Conservation (phyloP, 2,113 vertebrate species). For the Chionodraco myersi region DNA sequence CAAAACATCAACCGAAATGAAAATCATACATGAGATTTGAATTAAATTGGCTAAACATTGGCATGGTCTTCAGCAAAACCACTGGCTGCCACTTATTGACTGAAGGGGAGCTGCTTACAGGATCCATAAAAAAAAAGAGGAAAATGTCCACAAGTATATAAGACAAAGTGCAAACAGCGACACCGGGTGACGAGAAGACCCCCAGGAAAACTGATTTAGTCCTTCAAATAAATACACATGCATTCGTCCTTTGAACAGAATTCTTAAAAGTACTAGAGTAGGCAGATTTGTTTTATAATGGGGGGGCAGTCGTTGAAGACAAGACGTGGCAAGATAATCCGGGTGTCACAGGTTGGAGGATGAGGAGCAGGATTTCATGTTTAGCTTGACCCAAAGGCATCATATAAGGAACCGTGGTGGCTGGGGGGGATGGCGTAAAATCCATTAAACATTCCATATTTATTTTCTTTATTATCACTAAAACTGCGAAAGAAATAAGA, state of each 20-base stretch:
- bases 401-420: conserved; percentile 29
- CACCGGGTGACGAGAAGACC: conserved; percentile 37
- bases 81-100: conserved; percentile 15
- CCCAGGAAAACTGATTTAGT: conserved; percentile 31
- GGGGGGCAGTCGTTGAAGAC: conserved; percentile 23
- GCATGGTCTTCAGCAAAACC: conserved; percentile 9
- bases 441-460: conserved; percentile 63
- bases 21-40: conserved; percentile 9
- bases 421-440: conserved; percentile 43
- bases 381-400: conserved; percentile 48
- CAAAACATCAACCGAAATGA: conserved; percentile 4
- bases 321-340: conserved; percentile 42
- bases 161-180: conserved; percentile 66
- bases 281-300: not conserved
- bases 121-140: conserved; percentile 23
- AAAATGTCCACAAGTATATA: conserved; percentile 38
- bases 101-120: conserved; percentile 12
- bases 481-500: conserved; percentile 56
- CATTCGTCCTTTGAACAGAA: conserved; percentile 46
- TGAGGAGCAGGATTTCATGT: conserved; percentile 24
- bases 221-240: conserved; percentile 74
- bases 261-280: conserved; percentile 46
- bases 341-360: conserved; percentile 38
- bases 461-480: conserved; percentile 48
- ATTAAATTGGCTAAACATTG: conserved; percentile 43